A percentile compares a stretch with the other conserved stretches of the same genome.
Conservation (phyloP, 2,113 vertebrate genomes). For the Mustela lutreola region DNA sequence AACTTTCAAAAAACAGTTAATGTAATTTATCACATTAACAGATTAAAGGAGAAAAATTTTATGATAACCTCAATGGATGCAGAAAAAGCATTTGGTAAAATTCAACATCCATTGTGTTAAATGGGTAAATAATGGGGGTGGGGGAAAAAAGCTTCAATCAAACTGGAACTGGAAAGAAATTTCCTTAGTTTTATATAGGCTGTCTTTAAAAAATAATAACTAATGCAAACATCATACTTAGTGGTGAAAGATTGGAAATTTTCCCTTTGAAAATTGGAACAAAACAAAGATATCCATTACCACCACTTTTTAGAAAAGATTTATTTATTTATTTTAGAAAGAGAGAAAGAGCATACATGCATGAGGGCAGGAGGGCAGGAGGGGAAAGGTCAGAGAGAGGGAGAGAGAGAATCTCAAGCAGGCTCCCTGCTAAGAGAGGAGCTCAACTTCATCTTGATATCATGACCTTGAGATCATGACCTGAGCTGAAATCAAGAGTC, state of each 20-base stretch:
- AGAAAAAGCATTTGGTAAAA: slow-evolving; percentile 58
- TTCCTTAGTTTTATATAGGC: slow-evolving; percentile 63
- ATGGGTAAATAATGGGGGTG: neutral
- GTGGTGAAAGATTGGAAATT: slow-evolving; percentile 45
- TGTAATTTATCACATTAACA: slow-evolving; percentile 33
- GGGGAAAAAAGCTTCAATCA: neutral
- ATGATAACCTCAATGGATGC: slow-evolving; percentile 2
- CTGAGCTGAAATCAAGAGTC: neutral
- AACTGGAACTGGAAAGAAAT: slow-evolving; percentile 55
- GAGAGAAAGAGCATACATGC: neutral
- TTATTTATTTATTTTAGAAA: neutral
- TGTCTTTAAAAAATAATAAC: slow-evolving; percentile 15
- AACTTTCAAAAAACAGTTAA: slow-evolving; percentile 1
- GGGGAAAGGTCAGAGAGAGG: neutral
- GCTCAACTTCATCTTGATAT: neutral
- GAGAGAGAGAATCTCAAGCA: neutral
- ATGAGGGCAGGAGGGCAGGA: neutral
- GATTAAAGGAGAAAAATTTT: slow-evolving; percentile 39
- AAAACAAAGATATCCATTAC: slow-evolving; percentile 60
- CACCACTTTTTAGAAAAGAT: neutral
- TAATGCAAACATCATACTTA: slow-evolving; percentile 5
- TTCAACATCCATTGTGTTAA: slow-evolving; percentile 20
- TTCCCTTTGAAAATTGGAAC: slow-evolving; percentile 47
- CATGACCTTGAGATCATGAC: neutral
- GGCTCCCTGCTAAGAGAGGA: neutral